A percentile compares a stretch with the other conserved stretches of the same genome.
phyloP scores from a whole-genome alignment of 2,888 invertebrate genomes.

The Epistrophella euchroma region DNA sequence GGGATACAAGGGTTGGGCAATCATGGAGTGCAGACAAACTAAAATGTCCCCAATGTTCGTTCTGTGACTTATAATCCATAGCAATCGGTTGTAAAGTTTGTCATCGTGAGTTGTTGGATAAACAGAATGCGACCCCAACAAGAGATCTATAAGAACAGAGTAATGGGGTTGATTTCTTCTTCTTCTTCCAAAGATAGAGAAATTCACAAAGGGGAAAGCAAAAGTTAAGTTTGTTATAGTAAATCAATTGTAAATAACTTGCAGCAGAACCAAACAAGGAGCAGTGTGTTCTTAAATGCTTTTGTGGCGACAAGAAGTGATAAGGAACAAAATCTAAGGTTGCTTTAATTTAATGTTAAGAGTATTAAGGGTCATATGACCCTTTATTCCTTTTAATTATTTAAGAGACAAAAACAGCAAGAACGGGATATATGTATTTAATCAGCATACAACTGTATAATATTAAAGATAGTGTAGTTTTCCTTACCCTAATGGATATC shows the following conservation, averaged over 20 bases:
- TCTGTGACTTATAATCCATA: constrained; percentile 70
- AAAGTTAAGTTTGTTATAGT: constrained; percentile 65
- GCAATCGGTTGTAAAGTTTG: constrained; percentile 71
- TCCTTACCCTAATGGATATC: no score
- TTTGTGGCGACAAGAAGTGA: constrained; percentile 66
- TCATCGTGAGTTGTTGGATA: constrained; percentile 66
- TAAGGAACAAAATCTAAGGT: constrained; percentile 49
- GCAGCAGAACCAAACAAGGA: constrained; percentile 26
- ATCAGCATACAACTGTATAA: neutral
- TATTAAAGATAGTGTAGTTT: no score
- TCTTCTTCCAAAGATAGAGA: constrained; percentile 9
- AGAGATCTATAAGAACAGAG: neutral
- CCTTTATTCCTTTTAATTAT: neutral
- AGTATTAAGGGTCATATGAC: neutral
- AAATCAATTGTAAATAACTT: constrained; percentile 71
- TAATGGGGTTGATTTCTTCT: constrained; percentile 1
- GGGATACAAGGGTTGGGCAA: constrained; percentile 18
- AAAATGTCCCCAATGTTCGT: constrained; percentile 61
- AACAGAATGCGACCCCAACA: constrained; percentile 30
- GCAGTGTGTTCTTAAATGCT: constrained; percentile 45
- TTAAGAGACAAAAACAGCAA: neutral
- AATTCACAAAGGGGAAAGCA: neutral
- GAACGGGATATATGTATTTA: neutral
- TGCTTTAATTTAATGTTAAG: constrained; percentile 9
- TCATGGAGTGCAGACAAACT: constrained; percentile 68